Base-by-base conservation (phyloP, 2,113 vertebrate genomes). In the Poecile atricapillus region DNA sequence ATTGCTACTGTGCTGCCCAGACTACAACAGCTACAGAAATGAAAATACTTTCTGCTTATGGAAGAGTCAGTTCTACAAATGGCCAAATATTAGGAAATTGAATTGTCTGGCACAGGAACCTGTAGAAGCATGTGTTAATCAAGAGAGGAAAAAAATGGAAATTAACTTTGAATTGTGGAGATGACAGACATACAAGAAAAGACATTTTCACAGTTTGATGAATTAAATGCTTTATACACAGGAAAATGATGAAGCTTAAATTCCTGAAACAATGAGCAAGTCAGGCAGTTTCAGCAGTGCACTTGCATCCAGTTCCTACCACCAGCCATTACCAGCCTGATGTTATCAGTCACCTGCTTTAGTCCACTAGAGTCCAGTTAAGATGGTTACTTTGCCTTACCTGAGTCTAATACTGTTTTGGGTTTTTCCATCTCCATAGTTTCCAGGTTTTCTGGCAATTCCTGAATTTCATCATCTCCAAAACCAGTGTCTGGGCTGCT, bases 401-500 rank as follows among this genome's bases (percentile, higher is more conserved):
- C 99, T 90, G 97, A 93, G 52, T 98, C 98, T 96, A 93, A 84
- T 19, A 97, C 30, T 70, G 97, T 93, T 96, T 97, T 98, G 58
- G 98, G 96, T 92, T 98, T 99, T 50, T 99, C 99, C 5, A 95
- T 96, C 46, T 99, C 99, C 89, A 98, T 11, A 70, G 98, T 84
- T 33, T 99, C 98, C 59, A 97, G 87, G 93, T 98, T 98, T 95
- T 99, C 98, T 15, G 98, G 97, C 90, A 99, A 96, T 64, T 99
- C 99, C 44, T 98, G 99, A 65, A 98, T 93, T 63, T 99, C 99
- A 2, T 99, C 96, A 12, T 99, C 99, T 56, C 98, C 99, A 95
- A 99, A 99, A 41, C 99, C 99, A 1, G 99, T 99, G 95, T 99
- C 99, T 2, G 99, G 99, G 86, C 98, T 98, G 97, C 99, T 99